Conservation (phyloP, 1,140 invertebrate genomes). For the Dinothrombium tinctorium region DNA sequence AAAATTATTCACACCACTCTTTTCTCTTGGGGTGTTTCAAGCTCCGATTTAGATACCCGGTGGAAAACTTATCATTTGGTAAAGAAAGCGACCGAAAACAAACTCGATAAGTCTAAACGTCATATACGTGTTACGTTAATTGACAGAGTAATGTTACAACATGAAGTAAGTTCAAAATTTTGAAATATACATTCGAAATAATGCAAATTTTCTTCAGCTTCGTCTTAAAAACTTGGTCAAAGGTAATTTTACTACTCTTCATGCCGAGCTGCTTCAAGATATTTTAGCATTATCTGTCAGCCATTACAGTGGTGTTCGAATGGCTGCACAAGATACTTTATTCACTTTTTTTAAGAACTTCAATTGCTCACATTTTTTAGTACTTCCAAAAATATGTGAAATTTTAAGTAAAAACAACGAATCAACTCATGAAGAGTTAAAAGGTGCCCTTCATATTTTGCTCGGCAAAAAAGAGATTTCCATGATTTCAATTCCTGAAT, state of each 20-base stretch:
- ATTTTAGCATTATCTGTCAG: slow-evolving; percentile 37
- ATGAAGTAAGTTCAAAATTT: slow-evolving; percentile 26
- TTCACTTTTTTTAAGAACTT: slow-evolving; percentile 28
- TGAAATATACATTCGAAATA: slow-evolving; percentile 1
- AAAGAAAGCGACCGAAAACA: slow-evolving; percentile 35
- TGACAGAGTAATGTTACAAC: slow-evolving; percentile 36
- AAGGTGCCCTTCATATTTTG: slow-evolving; percentile 53
- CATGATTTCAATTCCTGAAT: slow-evolving; percentile 42
- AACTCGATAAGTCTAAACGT: slow-evolving; percentile 29
- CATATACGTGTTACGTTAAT: slow-evolving; percentile 37
- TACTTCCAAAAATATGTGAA: slow-evolving; percentile 33
- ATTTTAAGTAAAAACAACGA: slow-evolving; percentile 32
- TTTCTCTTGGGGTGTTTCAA: slow-evolving; percentile 27
- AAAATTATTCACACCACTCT: slow-evolving; percentile 37
- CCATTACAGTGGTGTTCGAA: slow-evolving; percentile 40
- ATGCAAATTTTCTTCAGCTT: neutral
- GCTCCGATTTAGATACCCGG: slow-evolving; percentile 27
- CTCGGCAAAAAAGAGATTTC: slow-evolving; percentile 32
- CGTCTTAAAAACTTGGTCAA: neutral
- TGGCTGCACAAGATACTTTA: slow-evolving; percentile 34
- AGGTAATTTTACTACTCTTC: slow-evolving; percentile 25
- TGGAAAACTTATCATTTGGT: slow-evolving; percentile 32
- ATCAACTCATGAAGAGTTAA: slow-evolving; percentile 41
- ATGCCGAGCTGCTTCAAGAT: slow-evolving; percentile 33
- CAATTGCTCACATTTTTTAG: slow-evolving; percentile 26